phyloP scores from a whole-genome alignment of 2,797 vertebrate species.

The Semotilus atromaculatus region DNA sequence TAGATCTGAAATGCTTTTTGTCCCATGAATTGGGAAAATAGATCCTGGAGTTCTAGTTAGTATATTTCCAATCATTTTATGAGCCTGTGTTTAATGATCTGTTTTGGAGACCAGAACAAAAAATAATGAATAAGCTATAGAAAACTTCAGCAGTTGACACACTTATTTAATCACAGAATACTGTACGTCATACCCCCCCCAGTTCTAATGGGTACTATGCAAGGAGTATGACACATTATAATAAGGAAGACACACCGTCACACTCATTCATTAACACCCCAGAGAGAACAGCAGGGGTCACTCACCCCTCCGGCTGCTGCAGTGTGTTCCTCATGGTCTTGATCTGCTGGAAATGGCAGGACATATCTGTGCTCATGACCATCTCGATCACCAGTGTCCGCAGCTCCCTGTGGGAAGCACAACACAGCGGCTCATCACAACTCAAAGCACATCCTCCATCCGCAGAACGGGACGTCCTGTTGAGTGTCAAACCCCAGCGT shows the following conservation, averaged over 20 bases:
- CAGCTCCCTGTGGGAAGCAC: conserved; percentile 84
- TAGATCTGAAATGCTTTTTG: neutral
- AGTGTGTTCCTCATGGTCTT: conserved; percentile 92
- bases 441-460: conserved; percentile 30
- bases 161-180: neutral
- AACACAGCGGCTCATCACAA: conserved; percentile 16
- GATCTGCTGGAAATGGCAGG: conserved; percentile 97
- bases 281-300: neutral
- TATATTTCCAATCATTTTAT: neutral
- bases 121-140: neutral
- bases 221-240: neutral
- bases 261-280: neutral
- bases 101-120: neutral
- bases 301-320: conserved; percentile 91
- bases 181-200: neutral
- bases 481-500: neutral
- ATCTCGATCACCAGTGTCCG: conserved; percentile 95
- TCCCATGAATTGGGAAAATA: neutral
- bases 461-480: neutral
- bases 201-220: neutral
- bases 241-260: neutral
- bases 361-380: conserved; percentile 99
- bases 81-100: conserved; percentile 1
- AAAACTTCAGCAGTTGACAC: neutral
- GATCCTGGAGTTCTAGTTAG: neutral